Evolutionary conservation across 2,888 invertebrate genomes (phyloP).

Genomic region (Clistopyga incitator): DNA sequence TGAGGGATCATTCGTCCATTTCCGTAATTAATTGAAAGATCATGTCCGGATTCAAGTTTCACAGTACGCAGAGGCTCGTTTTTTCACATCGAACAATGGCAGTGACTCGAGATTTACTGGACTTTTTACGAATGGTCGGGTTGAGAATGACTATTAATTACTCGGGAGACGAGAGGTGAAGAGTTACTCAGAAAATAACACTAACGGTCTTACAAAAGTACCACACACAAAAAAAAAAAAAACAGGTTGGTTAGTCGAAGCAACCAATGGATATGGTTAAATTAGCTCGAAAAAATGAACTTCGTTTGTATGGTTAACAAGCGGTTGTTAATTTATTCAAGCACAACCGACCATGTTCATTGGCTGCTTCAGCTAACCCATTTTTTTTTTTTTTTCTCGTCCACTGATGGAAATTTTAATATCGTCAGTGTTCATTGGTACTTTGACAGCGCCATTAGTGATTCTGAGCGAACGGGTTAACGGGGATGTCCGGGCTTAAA

Average conservation of each 20-base stretch:
- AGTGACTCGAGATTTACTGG: slow-evolving; percentile 34
- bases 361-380: too few relatives aligned
- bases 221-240: background rate
- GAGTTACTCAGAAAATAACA: slow-evolving; percentile 17
- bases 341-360: too few relatives aligned
- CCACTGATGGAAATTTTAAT: background rate
- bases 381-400: too few relatives aligned
- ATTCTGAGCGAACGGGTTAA: slow-evolving; percentile 58
- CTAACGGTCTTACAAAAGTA: background rate
- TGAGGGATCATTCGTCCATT: slow-evolving; percentile 57
- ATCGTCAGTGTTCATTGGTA: background rate
- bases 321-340: too few relatives aligned
- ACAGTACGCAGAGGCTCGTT: slow-evolving; percentile 29
- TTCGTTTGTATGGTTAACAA: too few relatives aligned
- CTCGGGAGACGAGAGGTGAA: slow-evolving; percentile 15
- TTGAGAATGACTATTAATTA: slow-evolving; percentile 33
- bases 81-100: slow-evolving; percentile 24
- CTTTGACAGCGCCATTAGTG: background rate
- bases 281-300: too few relatives aligned
- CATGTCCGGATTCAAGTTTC: slow-evolving; percentile 29
- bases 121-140: slow-evolving; percentile 28
- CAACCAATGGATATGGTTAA: too few relatives aligned
- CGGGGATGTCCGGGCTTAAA: slow-evolving; percentile 66
- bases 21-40: slow-evolving; percentile 48
- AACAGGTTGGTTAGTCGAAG: too few relatives aligned